Base-by-base conservation (phyloP, 2,797 vertebrate species). In the Helarctos malayanus region DNA sequence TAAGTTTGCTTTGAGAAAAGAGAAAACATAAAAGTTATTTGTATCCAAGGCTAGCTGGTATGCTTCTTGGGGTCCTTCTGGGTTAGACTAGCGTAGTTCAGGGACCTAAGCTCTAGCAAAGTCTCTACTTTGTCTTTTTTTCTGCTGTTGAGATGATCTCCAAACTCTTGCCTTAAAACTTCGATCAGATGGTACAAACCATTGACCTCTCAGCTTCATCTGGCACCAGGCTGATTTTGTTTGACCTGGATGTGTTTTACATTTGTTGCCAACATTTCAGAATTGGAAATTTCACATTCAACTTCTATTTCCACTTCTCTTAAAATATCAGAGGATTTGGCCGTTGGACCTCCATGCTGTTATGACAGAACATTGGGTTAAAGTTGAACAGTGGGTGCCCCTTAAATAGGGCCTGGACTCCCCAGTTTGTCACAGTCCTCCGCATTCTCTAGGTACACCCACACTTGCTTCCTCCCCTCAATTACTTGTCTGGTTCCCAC, bases 1-100 rank as follows among this genome's bases (percentile, higher is more conserved):
- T 76, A 86, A 47, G 3, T 80, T 89, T 83, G 41, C 52, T 94
- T 87, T 89, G 63, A 76, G 79, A 79, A 27, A 79, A 97, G 35
- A 65, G 54, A 35, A 95, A 91, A 56, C 13, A 54, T 63, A 79
- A 73, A 92, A 73, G 21, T 9, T 80, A 68, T 96, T 90, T 82
- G 29, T 75, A 14, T 63, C 29, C 7, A 8, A 68, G 49, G 21
- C 38, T 32, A 65, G 21, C 56, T 57, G 12, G 8, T 15, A 2
- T 12, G 54, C 56, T 32, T 54, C 35, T 9, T 32, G 14, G 4
- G 63, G 52, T 27, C 41, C 57, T 59, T 84, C 41, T 38, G 7
- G 35, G 7, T 78, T 71, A 54, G 93, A 73, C 12, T 7, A 45
- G 15, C 27, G 8, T 10, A 47, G 45, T n/a, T 84, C 19, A 73